Percentiles rank a stretch among this genome's conserved stretches.
Conservation (phyloP, 2,113 vertebrate species). For the Cottus gobio region DNA sequence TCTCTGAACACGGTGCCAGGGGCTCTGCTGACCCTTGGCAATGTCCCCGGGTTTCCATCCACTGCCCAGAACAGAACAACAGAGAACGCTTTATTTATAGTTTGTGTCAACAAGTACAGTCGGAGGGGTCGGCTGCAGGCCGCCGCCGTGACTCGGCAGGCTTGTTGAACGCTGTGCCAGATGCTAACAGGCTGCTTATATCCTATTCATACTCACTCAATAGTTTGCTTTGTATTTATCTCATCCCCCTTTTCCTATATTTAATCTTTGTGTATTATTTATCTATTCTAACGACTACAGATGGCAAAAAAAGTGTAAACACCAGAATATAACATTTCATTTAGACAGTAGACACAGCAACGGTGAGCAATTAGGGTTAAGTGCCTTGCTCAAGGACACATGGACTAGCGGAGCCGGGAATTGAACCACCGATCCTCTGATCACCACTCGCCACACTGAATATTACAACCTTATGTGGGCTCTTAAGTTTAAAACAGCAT, state of each 20-base stretch:
- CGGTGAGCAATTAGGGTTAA: too few species aligned
- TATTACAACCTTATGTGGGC: not conserved
- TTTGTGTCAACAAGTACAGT: constrained; percentile 50
- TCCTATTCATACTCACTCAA: not conserved
- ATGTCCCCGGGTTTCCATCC: constrained; percentile 47
- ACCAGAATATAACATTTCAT: not conserved
- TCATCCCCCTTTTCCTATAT: too few species aligned
- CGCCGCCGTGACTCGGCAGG: constrained; percentile 16
- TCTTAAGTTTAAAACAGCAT: not conserved
- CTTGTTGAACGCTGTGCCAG: not conserved
- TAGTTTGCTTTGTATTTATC: not conserved
- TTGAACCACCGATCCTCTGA: too few species aligned
- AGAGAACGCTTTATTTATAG: constrained; percentile 55
- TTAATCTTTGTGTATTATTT: too few species aligned
- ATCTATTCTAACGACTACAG: not conserved
- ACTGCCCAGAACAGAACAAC: constrained; percentile 58
- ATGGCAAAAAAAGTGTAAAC: not conserved
- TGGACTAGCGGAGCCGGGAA: too few species aligned
- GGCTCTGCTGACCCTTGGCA: constrained; percentile 63
- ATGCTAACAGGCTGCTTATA: not conserved
- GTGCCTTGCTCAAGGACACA: too few species aligned
- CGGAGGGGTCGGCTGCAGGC: constrained; percentile 20
- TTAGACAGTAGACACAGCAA: too few species aligned
- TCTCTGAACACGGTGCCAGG: constrained; percentile 39
- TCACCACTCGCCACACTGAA: too few species aligned